Evolutionary conservation across 2,113 vertebrate species (phyloP).

Genomic region (Thymallus thymallus): DNA sequence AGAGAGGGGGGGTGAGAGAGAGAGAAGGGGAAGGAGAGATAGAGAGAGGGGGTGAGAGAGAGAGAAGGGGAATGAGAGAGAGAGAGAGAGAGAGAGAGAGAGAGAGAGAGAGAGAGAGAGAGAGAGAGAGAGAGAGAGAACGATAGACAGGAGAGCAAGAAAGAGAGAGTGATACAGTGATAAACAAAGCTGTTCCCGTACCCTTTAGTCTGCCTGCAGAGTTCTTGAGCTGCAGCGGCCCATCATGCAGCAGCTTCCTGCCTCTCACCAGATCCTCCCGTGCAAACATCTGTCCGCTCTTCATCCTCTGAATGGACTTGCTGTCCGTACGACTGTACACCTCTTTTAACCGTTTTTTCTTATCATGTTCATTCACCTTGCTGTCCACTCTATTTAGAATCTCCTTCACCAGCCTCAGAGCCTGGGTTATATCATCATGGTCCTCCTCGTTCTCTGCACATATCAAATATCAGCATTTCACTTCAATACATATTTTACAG

Average conservation of each 20-base stretch:
- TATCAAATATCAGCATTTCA: too few species aligned
- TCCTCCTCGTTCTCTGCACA: constrained; percentile 81
- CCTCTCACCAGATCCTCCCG: constrained; percentile 84
- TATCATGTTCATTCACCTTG: constrained; percentile 87
- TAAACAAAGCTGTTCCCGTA: constrained; percentile 37
- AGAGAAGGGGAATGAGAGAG: too few species aligned
- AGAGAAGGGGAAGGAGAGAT: not conserved
- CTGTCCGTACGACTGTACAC: constrained; percentile 86
- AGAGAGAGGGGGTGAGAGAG: too few species aligned
- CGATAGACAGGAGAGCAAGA: too few species aligned
- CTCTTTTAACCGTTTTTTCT: constrained; percentile 83
- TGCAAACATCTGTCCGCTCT: constrained; percentile 93
- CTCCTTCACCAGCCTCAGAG: constrained; percentile 83
- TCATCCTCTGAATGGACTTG: constrained; percentile 95
- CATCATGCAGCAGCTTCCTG: constrained; percentile 84
- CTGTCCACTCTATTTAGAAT: constrained; percentile 84
- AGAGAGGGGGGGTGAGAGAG: not conserved
- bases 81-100: too few species aligned
- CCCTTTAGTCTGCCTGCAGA: constrained; percentile 84
- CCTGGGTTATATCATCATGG: constrained; percentile 75
- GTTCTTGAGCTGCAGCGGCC: constrained; percentile 81
- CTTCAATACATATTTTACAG: too few species aligned
- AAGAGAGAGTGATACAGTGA: too few species aligned
- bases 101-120: not conserved
- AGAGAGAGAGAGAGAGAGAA: not conserved